Evolutionary conservation across 1,140 invertebrate genomes (phyloP).

Genomic region (Panulirus ornatus): DNA sequence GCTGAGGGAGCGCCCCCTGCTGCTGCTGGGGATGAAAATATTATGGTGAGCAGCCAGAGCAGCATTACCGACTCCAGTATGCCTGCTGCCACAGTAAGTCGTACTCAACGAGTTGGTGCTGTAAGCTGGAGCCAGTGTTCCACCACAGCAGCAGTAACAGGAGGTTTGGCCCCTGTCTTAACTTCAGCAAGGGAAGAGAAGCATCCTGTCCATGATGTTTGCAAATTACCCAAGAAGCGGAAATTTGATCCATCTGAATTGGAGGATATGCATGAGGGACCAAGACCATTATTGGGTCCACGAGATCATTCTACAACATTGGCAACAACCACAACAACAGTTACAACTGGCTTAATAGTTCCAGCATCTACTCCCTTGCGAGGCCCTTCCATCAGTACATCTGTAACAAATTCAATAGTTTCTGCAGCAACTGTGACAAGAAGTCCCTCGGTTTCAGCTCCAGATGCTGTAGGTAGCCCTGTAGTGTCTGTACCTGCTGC

Average conservation of each 20-base stretch:
- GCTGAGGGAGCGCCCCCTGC: conserved; percentile 21
- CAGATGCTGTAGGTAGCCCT: background rate
- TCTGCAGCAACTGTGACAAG: conserved; percentile 19
- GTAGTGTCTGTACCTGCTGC: background rate
- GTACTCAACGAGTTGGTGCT: conserved; percentile 29
- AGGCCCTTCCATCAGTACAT: conserved; percentile 33
- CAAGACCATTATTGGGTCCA: conserved; percentile 58
- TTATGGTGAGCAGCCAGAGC: conserved; percentile 26
- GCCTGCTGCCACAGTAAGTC: conserved; percentile 63
- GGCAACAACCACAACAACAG: conserved; percentile 26
- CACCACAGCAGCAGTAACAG: conserved; percentile 31
- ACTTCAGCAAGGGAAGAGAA: conserved; percentile 57
- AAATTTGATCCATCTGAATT: conserved; percentile 91
- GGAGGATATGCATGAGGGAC: conserved; percentile 80
- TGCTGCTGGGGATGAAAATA: conserved; percentile 12
- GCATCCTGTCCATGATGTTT: conserved; percentile 73
- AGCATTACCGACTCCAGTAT: conserved; percentile 31
- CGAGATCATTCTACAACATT: conserved; percentile 16
- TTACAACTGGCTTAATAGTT: conserved; percentile 36
- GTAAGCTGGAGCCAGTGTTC: conserved; percentile 51
- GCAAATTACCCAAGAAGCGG: conserved; percentile 91
- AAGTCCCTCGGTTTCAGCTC: conserved; percentile 29
- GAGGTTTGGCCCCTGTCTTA: conserved; percentile 17
- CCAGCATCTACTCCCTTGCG: conserved; percentile 1
- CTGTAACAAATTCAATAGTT: conserved; percentile 36